Conservation (phyloP, 2,888 invertebrate species). For the Lydus trimaculatus region DNA sequence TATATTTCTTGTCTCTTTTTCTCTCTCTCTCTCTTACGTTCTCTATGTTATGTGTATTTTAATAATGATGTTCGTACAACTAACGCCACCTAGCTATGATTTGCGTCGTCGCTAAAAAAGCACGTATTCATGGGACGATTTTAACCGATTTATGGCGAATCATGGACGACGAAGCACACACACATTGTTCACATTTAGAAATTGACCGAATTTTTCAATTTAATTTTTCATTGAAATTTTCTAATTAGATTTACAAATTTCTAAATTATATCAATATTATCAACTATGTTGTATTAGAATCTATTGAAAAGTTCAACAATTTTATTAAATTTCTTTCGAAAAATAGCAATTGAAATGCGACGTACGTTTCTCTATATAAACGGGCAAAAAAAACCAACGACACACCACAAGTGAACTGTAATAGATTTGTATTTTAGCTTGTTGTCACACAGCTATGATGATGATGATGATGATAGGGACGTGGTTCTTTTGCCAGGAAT, state of each 20-base stretch:
- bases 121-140: slow-evolving; percentile 58
- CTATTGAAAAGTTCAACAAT: slow-evolving; percentile 50
- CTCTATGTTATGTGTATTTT: background rate
- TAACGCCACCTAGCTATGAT: slow-evolving; percentile 60
- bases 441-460: slow-evolving; percentile 48
- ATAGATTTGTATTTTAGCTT: slow-evolving; percentile 56
- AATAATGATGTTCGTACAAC: no score
- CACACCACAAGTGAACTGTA: slow-evolving; percentile 34
- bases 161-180: slow-evolving; percentile 52
- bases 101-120: slow-evolving; percentile 60
- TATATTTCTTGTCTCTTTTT: slow-evolving; percentile 49
- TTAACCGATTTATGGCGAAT: slow-evolving; percentile 49
- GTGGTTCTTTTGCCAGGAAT: slow-evolving; percentile 60
- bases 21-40: background rate
- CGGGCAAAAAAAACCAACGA: slow-evolving; percentile 40
- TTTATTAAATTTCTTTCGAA: slow-evolving; percentile 30
- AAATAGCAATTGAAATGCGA: slow-evolving; percentile 41
- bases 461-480: slow-evolving; percentile 53
- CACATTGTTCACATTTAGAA: slow-evolving; percentile 45
- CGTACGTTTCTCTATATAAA: no score
- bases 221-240: slow-evolving; percentile 44
- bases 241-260: slow-evolving; percentile 36
- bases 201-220: slow-evolving; percentile 52
- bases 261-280: slow-evolving; percentile 42
- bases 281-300: slow-evolving; percentile 41